Evolutionary conservation across 2,888 invertebrate species (phyloP).

Genomic region (Liopterus haemorrhoidalis): DNA sequence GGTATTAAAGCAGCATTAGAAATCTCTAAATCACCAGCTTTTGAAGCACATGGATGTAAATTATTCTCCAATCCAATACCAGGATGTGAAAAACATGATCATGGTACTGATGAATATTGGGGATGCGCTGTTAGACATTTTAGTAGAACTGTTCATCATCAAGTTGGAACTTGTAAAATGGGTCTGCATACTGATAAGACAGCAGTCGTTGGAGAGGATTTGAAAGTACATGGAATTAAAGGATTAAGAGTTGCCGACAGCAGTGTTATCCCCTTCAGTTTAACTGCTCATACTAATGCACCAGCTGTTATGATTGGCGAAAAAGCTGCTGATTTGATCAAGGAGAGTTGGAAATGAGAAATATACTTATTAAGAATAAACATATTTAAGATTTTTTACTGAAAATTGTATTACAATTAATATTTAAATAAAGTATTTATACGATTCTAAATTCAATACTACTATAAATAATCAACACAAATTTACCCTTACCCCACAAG

Average conservation of each 20-base stretch:
- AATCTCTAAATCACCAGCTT: slow-evolving; percentile 46
- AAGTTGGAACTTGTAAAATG: slow-evolving; percentile 54
- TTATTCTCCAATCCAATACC: slow-evolving; percentile 47
- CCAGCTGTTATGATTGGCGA: slow-evolving; percentile 54
- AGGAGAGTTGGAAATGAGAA: slow-evolving; percentile 41
- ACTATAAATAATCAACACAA: no score
- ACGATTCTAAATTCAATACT: no score
- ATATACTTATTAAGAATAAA: slow-evolving; percentile 5
- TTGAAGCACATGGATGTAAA: slow-evolving; percentile 45
- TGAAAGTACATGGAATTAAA: slow-evolving; percentile 50
- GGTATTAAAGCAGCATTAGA: slow-evolving; percentile 49
- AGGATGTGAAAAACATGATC: slow-evolving; percentile 45
- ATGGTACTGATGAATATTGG: slow-evolving; percentile 50
- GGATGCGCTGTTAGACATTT: slow-evolving; percentile 48
- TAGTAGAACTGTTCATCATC: slow-evolving; percentile 49
- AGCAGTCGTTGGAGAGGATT: slow-evolving; percentile 53
- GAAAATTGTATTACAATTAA: no score
- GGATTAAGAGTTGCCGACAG: slow-evolving; percentile 52
- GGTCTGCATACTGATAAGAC: slow-evolving; percentile 48
- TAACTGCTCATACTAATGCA: slow-evolving; percentile 51
- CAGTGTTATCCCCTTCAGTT: slow-evolving; percentile 51
- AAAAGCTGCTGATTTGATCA: slow-evolving; percentile 51
- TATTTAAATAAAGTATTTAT: no score
- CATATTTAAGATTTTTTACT: no score
- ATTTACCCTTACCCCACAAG: no score